Base-by-base conservation (phyloP, 2,113 vertebrate genomes). In the Phrynosoma blainvillii region DNA sequence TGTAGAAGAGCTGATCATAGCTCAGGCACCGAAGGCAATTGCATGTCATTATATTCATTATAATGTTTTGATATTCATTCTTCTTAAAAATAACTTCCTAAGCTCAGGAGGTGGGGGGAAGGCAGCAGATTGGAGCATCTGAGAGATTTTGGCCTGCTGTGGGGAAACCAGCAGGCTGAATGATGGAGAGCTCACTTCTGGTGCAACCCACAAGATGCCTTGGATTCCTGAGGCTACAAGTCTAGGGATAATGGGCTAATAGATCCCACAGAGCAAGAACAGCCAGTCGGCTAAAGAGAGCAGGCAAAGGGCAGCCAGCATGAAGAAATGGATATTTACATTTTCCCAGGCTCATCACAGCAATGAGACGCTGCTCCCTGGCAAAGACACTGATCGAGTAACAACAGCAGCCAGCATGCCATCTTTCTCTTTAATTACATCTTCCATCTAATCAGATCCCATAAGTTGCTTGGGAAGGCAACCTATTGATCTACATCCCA, bases 401-500 rank as follows among this genome's bases (percentile, higher is more conserved):
- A 80, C 79, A 93, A 84, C 75, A 81, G 36, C 70, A 65, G 68
- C 76, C 83, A 4, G 68, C 89, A 90, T 82, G 84, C 59, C 80
- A 92, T 95, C 79, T 88, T 87, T 32, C 88, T 79, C 74, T 89
- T 85, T 91, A 94, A 95, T 92, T 93, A 85, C 90, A 86, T 90
- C 94, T 94, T 73, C 11, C 66, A 56, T 85, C 90, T 92, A 89
- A 85, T 81, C 87, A 88, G 42, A 42, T 89, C 92, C 87, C 84
- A 0, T 0, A n/a, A 83, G 40, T 25, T 65, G 85, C 84, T 91
- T 59, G 81, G 71, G 47, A 87, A 94, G 73, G 92, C 84, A 93
- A 90, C 89, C 82, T 93, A 94, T 93, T 90, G 94, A 94, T 94
- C 91, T 93, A 93, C 89, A 92, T 86, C 16, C 82, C 85, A 80